Percentiles rank a stretch among this genome's conserved stretches.
Conservation (phyloP, 2,888 invertebrate species). For the Latrodectus elegans region DNA sequence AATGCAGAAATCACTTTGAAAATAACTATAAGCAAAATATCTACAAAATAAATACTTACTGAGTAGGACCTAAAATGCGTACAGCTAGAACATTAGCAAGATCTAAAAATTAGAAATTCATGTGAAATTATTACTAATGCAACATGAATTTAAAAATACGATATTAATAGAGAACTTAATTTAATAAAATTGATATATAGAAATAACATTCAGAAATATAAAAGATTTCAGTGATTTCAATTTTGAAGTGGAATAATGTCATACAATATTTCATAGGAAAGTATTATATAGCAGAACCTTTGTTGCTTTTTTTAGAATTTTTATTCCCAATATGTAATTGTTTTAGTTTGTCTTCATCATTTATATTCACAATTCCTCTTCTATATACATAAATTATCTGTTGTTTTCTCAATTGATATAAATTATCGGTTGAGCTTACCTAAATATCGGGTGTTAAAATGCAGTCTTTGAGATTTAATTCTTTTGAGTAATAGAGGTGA, state of each 20-base stretch:
- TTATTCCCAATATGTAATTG: too few species aligned
- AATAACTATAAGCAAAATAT: not conserved
- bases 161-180: not conserved
- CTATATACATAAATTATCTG: too few species aligned
- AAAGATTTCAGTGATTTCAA: not conserved
- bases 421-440: too few species aligned
- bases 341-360: too few species aligned
- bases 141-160: not conserved
- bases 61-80: slow-evolving; percentile 14
- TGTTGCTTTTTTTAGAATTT: too few species aligned
- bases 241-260: not conserved
- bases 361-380: too few species aligned
- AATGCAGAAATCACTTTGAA: too few species aligned
- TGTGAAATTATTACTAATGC: too few species aligned
- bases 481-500: too few species aligned
- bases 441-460: too few species aligned
- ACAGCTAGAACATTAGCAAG: slow-evolving; percentile 21
- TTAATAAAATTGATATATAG: not conserved
- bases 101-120: not conserved
- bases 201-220: not conserved
- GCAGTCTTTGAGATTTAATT: too few species aligned
- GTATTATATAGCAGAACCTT: not conserved
- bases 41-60: slow-evolving; percentile 4
- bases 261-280: not conserved
- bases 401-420: too few species aligned